Evolutionary conservation across 2,113 vertebrate species (phyloP), one percentile per base, ranked within the genome.

Genomic region (Elachura formosa): DNA sequence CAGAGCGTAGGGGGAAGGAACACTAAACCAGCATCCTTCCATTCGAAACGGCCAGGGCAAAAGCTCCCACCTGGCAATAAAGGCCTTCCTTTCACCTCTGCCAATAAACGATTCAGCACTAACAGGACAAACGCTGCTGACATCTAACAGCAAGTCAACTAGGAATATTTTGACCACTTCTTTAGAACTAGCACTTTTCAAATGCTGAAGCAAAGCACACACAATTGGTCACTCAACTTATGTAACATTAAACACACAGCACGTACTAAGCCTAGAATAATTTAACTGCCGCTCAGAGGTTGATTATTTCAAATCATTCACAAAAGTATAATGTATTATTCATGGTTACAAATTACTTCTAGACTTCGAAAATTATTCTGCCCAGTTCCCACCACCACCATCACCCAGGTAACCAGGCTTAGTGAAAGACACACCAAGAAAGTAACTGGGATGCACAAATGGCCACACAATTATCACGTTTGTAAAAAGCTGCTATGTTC

Each of bases 31-130:
- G 48, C 62, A 75, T 26, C 31, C 55, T 67, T 91, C 40, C 48
- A 61, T 66, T 80, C 49, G n/a, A 84, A 68, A 76, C 1, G 4
- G 38, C 14, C 71, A 64, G 71, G 12, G 38, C 75, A 79, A 91
- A 95, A 87, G 29, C 43, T 69, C 66, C 82, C 84, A 87, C 89
- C 95, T 95, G 87, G 46, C 43, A 40, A 40, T 51, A 61, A 62
- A 68, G 29, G 26, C n/a, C 38, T 76, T 94, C 66, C 73, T 46
- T 58, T 87, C 73, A 79, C 74, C 58, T 89, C 66, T 54, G 62
- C 43, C 73, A 72, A 63, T 24, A 74, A 79, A 54, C 38, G 71
- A 54, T 19, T 71, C n/a, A 54, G 66, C 5, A 6, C 64, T 61
- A 58, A 61, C 29, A 61, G 54, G 26, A 58, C 52, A 67, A 75